phyloP scores from a whole-genome alignment of 2,797 vertebrate species.

The Phrynocephalus vlangalii region DNA sequence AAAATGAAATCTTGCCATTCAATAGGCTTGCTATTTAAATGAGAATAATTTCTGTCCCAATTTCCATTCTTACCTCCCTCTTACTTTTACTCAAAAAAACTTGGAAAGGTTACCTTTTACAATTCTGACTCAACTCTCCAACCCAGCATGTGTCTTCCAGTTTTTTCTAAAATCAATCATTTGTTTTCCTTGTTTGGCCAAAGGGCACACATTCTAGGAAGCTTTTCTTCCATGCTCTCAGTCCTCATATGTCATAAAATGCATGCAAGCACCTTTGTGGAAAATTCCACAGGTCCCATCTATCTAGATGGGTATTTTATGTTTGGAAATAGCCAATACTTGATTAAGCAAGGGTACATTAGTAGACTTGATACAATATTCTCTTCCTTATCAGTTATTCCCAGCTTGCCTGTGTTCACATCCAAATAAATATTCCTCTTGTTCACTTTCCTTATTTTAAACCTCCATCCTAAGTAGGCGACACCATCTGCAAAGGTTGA shows the following conservation, averaged over 20 bases:
- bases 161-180: constrained; percentile 21
- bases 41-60: not conserved
- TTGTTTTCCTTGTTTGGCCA: not conserved
- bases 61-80: constrained; percentile 3
- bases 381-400: constrained; percentile 16
- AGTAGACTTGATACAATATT: not conserved
- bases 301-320: not conserved
- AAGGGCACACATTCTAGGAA: constrained; percentile 31
- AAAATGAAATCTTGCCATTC: not conserved
- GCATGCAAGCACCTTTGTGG: not conserved
- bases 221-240: constrained; percentile 22
- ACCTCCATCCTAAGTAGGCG: constrained; percentile 9
- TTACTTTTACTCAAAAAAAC: not conserved
- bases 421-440: constrained; percentile 3
- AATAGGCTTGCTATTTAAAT: not conserved
- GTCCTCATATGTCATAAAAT: constrained; percentile 19
- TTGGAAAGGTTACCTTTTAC: too few relatives aligned
- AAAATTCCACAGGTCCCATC: not conserved
- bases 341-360: not conserved
- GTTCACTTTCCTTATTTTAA: not conserved
- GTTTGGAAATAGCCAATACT: constrained; percentile 12
- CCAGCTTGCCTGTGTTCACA: constrained; percentile 22
- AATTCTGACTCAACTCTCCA: too few relatives aligned
- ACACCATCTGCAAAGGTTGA: not conserved
- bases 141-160: not conserved